phyloP scores from a whole-genome alignment of 2,113 vertebrate genomes.

The Archocentrus centrarchus region DNA sequence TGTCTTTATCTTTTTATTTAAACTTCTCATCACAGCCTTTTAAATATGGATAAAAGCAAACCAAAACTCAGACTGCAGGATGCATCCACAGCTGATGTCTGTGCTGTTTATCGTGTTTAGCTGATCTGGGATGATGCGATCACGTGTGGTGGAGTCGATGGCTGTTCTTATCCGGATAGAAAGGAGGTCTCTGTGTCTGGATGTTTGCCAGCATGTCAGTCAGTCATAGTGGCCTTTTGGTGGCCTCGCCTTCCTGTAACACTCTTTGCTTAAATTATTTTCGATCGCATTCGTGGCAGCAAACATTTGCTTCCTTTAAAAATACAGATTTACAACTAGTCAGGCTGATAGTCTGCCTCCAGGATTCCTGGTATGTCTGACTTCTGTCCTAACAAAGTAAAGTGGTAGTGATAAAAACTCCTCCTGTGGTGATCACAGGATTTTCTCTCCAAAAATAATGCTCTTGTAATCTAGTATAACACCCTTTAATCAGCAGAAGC shows the following conservation, averaged over 20 bases:
- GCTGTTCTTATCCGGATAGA: background rate
- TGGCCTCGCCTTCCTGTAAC: background rate
- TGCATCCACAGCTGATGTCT: background rate
- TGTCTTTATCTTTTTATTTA: background rate
- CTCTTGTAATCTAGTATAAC: background rate
- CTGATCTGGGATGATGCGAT: fast-evolving
- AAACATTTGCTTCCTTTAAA: background rate
- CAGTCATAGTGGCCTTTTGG: background rate
- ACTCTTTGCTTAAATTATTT: background rate
- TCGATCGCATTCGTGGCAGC: background rate
- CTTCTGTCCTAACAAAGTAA: background rate
- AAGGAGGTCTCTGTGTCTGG: background rate
- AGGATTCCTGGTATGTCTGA: background rate
- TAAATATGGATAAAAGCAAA: background rate
- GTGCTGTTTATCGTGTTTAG: background rate
- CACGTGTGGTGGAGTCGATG: background rate
- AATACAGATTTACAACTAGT: background rate
- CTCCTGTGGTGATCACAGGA: background rate
- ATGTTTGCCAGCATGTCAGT: background rate
- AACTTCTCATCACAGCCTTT: too few species aligned
- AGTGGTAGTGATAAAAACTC: background rate
- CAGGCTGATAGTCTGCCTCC: background rate
- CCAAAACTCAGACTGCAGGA: background rate
- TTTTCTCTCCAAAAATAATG: background rate
- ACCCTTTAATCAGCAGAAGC: background rate